phyloP scores from a whole-genome alignment of 2,888 invertebrate species.

The Beris morrisii region DNA sequence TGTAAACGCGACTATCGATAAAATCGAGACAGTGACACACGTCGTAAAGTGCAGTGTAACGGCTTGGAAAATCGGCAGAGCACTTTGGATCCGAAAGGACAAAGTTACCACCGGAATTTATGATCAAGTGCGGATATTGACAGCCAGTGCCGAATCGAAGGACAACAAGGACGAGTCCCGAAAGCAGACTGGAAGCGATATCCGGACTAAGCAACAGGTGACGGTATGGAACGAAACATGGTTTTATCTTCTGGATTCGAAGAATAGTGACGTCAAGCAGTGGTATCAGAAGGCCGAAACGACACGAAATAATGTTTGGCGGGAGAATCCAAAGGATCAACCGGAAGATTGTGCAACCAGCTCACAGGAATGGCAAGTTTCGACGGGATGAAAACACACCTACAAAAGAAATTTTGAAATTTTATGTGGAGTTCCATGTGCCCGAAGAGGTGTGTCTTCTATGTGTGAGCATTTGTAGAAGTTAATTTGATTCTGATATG shows the following conservation, averaged over 20 bases:
- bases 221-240: slow-evolving; percentile 17
- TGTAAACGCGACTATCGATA: slow-evolving; percentile 22
- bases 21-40: slow-evolving; percentile 27
- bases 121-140: slow-evolving; percentile 20
- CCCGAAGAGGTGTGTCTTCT: no score
- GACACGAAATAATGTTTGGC: slow-evolving; percentile 12
- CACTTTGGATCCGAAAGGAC: slow-evolving; percentile 14
- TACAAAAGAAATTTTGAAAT: no score
- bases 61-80: slow-evolving; percentile 19
- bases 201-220: slow-evolving; percentile 16
- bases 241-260: slow-evolving; percentile 22
- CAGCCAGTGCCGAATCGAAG: background rate
- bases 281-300: slow-evolving; percentile 13
- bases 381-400: background rate
- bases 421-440: no score
- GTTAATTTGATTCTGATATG: no score
- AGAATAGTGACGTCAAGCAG: slow-evolving; percentile 3
- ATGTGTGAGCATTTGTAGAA: no score
- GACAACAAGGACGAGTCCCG: background rate
- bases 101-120: slow-evolving; percentile 18
- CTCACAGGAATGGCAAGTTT: background rate
- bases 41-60: slow-evolving; percentile 25
- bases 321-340: slow-evolving; percentile 3
- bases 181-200: background rate
- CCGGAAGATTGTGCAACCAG: background rate